A percentile compares a stretch with the other conserved stretches of the same genome.
Evolutionary conservation across 1,140 invertebrate genomes (phyloP).

Genomic region (Lordiphosa collinella): DNA sequence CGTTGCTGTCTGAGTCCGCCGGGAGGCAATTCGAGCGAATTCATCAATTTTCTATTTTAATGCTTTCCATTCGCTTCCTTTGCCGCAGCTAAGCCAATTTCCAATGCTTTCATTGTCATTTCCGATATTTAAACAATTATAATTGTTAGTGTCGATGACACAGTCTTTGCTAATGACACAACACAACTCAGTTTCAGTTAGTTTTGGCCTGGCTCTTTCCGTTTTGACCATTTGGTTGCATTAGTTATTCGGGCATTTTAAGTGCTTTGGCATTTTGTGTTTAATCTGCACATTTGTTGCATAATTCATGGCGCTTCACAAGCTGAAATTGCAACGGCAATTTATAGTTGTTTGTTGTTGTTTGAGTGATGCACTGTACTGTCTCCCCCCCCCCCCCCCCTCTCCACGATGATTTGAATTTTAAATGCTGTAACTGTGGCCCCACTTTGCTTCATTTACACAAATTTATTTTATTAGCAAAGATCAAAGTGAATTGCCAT

Average conservation of each 20-base stretch:
- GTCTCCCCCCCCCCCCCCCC: slow-evolving; percentile 1
- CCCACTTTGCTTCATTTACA: slow-evolving; percentile 46
- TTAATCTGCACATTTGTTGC: slow-evolving; percentile 74
- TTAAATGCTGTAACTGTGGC: slow-evolving; percentile 29
- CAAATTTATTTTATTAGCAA: slow-evolving; percentile 66
- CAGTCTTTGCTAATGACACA: slow-evolving; percentile 15
- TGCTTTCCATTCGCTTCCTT: too few species aligned
- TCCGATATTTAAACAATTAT: slow-evolving; percentile 62
- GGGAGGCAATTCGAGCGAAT: too few species aligned
- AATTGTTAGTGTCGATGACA: slow-evolving; percentile 40
- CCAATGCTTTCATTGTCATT: slow-evolving; percentile 37
- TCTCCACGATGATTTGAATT: slow-evolving; percentile 52
- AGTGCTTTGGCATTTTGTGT: slow-evolving; percentile 73
- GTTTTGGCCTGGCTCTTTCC: too few species aligned
- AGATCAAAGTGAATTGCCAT: slow-evolving; percentile 63
- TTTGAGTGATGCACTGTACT: slow-evolving; percentile 43
- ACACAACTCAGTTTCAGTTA: too few species aligned
- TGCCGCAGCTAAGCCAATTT: not conserved
- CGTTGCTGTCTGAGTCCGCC: too few species aligned
- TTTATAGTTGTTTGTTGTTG: slow-evolving; percentile 36
- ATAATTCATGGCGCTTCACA: slow-evolving; percentile 54
- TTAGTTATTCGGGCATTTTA: slow-evolving; percentile 65
- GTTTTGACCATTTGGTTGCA: slow-evolving; percentile 10
- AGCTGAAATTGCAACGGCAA: slow-evolving; percentile 43
- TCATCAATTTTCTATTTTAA: too few species aligned